Evolutionary conservation across 2,113 vertebrate genomes (phyloP).

Genomic region (Perognathus longimembris): DNA sequence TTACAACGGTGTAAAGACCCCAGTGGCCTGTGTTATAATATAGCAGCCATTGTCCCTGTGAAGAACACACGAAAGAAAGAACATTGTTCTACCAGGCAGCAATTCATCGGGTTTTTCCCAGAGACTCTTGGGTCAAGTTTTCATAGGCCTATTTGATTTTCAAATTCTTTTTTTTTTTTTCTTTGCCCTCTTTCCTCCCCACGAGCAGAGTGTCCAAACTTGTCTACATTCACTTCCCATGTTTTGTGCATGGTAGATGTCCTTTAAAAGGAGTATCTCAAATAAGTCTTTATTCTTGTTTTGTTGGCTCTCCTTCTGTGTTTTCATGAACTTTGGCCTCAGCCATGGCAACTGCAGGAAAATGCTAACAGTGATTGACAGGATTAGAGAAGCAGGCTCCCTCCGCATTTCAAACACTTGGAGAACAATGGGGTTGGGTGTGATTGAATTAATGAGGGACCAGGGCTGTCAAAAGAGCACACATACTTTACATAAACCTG

Average conservation of each 20-base stretch:
- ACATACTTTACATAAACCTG: constrained; percentile 99
- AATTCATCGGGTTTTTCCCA: constrained; percentile 99
- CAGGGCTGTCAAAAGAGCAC: constrained; percentile 99
- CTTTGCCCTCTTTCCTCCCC: constrained; percentile 87
- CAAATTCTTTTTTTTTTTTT: constrained; percentile 91
- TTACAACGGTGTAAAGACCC: constrained; percentile 91
- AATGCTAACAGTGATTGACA: constrained; percentile 99
- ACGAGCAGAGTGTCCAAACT: constrained; percentile 94
- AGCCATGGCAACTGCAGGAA: constrained; percentile 99
- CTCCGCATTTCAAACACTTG: constrained; percentile 99
- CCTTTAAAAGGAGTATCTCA: constrained; percentile 97
- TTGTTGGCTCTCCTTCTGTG: constrained; percentile 98
- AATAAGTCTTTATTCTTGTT: constrained; percentile 99
- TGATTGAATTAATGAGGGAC: constrained; percentile 99
- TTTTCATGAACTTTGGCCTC: constrained; percentile 99
- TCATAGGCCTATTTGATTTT: constrained; percentile 98
- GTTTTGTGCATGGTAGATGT: constrained; percentile 98
- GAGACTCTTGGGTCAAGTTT: constrained; percentile 99
- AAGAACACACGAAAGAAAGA: constrained; percentile 92
- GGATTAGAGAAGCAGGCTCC: constrained; percentile 96
- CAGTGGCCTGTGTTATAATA: constrained; percentile 95
- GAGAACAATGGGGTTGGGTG: constrained; percentile 98
- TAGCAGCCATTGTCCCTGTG: constrained; percentile 93
- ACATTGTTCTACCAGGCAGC: constrained; percentile 93
- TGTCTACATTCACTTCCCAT: constrained; percentile 98